A percentile compares a stretch with the other conserved stretches of the same genome.
Conservation (phyloP, 2,888 invertebrate species). For the Cheilosia scutellata region DNA sequence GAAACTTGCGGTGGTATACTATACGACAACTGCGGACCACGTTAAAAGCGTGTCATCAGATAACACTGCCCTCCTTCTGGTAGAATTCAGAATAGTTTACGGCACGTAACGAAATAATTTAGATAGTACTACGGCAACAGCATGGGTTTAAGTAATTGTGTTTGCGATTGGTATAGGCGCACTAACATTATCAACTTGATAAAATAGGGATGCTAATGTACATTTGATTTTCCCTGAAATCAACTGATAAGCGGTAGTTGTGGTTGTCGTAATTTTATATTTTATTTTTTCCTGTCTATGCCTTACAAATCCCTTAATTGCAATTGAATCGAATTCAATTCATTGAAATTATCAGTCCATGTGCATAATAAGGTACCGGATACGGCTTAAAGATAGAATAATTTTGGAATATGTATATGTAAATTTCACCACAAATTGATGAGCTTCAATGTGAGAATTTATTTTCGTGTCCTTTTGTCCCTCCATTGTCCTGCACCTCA, state of each 20-base stretch:
- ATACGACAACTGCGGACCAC: conserved; percentile 2
- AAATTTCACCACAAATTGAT: conserved; percentile 60
- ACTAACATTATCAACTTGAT: not conserved
- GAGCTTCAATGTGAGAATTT: conserved; percentile 46
- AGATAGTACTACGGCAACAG: conserved; percentile 32
- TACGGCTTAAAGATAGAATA: not conserved
- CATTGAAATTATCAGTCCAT: conserved; percentile 1
- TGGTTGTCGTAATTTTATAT: not conserved
- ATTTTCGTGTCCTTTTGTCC: conserved; percentile 29
- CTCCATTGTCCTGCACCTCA: conserved; percentile 17
- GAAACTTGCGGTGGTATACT: not conserved
- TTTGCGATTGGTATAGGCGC: not conserved
- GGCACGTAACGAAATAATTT: conserved; percentile 9
- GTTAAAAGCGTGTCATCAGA: conserved; percentile 15
- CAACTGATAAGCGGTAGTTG: not conserved
- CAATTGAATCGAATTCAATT: conserved; percentile 44
- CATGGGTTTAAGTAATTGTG: not conserved
- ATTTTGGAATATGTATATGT: conserved; percentile 38
- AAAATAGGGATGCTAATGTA: conserved; percentile 12
- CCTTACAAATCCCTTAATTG: conserved; percentile 12
- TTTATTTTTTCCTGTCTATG: not conserved
- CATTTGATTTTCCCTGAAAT: conserved; percentile 21
- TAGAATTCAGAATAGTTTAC: conserved; percentile 43
- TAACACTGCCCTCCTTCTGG: not conserved
- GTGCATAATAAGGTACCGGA: not conserved